Base-by-base conservation (phyloP, 2,797 vertebrate species). In the Mus caroli region DNA sequence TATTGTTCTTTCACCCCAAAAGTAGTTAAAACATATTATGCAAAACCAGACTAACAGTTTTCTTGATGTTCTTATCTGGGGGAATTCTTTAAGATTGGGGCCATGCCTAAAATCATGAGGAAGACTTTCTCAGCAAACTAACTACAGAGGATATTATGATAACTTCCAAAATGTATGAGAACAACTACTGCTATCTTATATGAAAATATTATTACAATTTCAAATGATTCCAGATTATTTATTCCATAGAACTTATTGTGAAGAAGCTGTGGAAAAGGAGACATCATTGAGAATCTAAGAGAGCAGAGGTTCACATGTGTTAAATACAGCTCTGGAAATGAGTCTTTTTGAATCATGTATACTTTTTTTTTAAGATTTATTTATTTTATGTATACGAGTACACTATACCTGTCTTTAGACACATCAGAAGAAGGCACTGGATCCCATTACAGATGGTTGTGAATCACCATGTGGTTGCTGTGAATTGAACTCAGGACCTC, bases 1-100 rank as follows among this genome's bases (percentile, higher is more conserved):
- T 43, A 86, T 92, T 88, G 31, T 20, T 92, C 28, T 96, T 88
- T 91, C 89, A 95, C 37, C 46, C 71, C 46, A 90, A 94, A 90
- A 80, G 87, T 10, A 78, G 50, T 31, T 85, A 50, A 89, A 50
- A 62, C 13, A 78, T 22, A 71, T 34, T 80, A 89, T 2, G n/a
- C 43, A 50, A 89, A 78, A 77, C 80, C 13, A 46, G 67, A 86
- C 10, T 92, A 40, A 94, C 56, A 54, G 7, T 54, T 84, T 88
- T 93, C 69, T 90, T 82, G 6, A 91, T 94, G 91, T 92, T 87
- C 84, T 52, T 67, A 95, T 80, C 34, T 20, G 34, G 46, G 12
- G n/a, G 62, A 67, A 76, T 58, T 95, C 64, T 37, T 67, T 89
- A 92, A 71, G 34, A 91, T 1, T 54, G 37, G 76, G 80, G 37